A percentile compares a stretch with the other conserved stretches of the same genome.
phyloP scores from a whole-genome alignment of 2,888 invertebrate genomes.

The Lordiphosa fenestrarum region DNA sequence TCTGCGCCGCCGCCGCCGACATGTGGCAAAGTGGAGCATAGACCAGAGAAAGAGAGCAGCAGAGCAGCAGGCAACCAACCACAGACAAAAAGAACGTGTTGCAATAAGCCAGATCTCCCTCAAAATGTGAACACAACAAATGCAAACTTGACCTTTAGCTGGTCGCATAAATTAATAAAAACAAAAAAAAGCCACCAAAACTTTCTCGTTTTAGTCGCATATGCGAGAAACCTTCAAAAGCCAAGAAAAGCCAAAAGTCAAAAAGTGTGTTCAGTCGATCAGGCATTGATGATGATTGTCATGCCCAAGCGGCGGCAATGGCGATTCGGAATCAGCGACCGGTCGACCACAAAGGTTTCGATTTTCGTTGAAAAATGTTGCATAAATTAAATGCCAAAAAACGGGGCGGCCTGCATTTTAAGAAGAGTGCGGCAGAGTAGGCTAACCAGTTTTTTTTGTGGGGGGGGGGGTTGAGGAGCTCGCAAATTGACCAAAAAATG shows the following conservation, averaged over 20 bases:
- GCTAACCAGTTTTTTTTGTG: constrained; percentile 9
- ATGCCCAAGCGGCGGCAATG: constrained; percentile 14
- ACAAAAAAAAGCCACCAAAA: constrained; percentile 33
- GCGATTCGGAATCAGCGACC: constrained; percentile 9
- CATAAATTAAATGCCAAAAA: constrained; percentile 44
- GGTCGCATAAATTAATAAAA: constrained; percentile 31
- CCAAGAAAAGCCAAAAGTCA: constrained; percentile 24
- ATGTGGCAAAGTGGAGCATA: constrained; percentile 34
- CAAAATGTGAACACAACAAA: constrained; percentile 39
- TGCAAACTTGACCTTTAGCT: constrained; percentile 63
- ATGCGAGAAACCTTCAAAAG: constrained; percentile 46
- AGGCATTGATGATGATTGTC: constrained; percentile 29
- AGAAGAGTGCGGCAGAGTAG: constrained; percentile 12
- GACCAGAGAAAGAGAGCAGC: constrained; percentile 5
- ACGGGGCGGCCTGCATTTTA: constrained; percentile 38
- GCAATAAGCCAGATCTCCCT: neutral
- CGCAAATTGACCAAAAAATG: constrained; percentile 24
- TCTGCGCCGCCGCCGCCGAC: neutral
- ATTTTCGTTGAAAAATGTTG: constrained; percentile 40
- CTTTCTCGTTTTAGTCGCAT: constrained; percentile 40
- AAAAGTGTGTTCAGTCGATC: constrained; percentile 17
- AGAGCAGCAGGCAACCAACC: neutral
- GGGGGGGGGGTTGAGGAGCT: neutral
- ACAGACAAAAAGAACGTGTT: neutral
- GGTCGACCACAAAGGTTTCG: constrained; percentile 28